Conservation (phyloP, 2,113 vertebrate species). For the Tachuris rubrigastra region DNA sequence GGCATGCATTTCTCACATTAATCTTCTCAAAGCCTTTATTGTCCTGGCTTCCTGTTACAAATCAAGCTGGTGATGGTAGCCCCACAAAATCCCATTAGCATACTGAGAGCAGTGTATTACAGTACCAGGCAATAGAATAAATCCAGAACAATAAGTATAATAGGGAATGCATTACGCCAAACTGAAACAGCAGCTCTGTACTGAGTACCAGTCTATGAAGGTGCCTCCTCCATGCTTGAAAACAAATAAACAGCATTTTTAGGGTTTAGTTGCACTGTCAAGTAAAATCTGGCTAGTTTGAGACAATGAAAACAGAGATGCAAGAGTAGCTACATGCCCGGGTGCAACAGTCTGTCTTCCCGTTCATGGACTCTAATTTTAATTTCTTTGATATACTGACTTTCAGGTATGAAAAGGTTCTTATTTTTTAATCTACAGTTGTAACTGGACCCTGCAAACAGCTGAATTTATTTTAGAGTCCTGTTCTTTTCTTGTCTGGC, state of each 20-base stretch:
- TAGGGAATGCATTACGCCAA: conserved; percentile 62
- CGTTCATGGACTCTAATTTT: background rate
- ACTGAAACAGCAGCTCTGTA: conserved; percentile 52
- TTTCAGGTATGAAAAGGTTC: background rate
- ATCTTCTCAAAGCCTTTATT: conserved; percentile 76
- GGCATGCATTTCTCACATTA: conserved; percentile 75
- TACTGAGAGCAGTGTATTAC: conserved; percentile 73
- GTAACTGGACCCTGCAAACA: background rate
- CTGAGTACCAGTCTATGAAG: background rate
- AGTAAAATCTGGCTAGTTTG: background rate
- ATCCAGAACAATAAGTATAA: conserved; percentile 69
- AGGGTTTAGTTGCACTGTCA: background rate
- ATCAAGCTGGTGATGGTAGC: conserved; percentile 67
- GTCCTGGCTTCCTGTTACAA: conserved; percentile 76
- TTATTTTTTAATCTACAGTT: background rate
- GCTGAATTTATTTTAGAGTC: background rate
- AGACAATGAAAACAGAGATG: background rate
- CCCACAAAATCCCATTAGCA: conserved; percentile 65
- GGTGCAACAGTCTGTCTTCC: background rate
- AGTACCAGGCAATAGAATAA: conserved; percentile 77
- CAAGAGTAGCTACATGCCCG: background rate
- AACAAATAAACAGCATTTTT: conserved; percentile 13
- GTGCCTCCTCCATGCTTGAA: background rate
- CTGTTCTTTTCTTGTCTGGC: background rate
- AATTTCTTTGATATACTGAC: background rate